These are phyloP conservation scores for Sapayoa aenigma DNA, from an alignment of 2,113 vertebrate genomes.

Conservation along the genomic window DNA sequence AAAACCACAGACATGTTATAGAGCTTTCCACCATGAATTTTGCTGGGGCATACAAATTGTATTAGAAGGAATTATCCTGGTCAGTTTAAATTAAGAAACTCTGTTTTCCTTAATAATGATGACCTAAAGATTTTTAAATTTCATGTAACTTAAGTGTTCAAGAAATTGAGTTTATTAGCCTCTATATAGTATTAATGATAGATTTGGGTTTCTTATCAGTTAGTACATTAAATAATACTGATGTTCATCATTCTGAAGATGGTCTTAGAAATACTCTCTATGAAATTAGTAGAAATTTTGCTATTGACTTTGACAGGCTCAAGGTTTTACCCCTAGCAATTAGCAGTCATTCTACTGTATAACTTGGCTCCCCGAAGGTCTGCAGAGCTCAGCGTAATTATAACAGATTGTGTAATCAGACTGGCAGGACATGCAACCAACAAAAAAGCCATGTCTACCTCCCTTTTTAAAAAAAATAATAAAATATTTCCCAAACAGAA, in stretches of 20 bases:
- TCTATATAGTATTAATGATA: slow-evolving; percentile 8
- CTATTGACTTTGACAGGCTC: not conserved
- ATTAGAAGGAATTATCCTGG: slow-evolving; percentile 21
- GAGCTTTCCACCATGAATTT: not conserved
- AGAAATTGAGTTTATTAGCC: not conserved
- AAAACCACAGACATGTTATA: not conserved
- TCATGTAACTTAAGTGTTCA: not conserved
- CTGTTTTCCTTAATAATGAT: not conserved
- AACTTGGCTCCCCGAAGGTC: slow-evolving; percentile 21
- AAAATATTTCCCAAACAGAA: not conserved
- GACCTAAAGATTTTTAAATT: not conserved
- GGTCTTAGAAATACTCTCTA: not conserved
- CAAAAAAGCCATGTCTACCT: not conserved
- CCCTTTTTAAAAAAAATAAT: not conserved
- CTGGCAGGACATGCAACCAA: slow-evolving; percentile 29
- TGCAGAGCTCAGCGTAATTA: slow-evolving; percentile 37
- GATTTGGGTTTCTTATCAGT: slow-evolving; percentile 13
- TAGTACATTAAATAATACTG: slow-evolving; percentile 32
- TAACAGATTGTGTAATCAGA: slow-evolving; percentile 40
- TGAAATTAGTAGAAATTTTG: slow-evolving; percentile 44
- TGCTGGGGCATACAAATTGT: not conserved
- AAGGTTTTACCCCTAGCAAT: slow-evolving; percentile 54
- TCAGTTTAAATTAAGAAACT: not conserved
- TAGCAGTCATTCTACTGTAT: slow-evolving; percentile 49
- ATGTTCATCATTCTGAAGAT: slow-evolving; percentile 12